Evolutionary conservation across 2,888 invertebrate genomes (phyloP), one percentile per base, ranked within the genome.

Genomic region (Eremobia ochroleuca): DNA sequence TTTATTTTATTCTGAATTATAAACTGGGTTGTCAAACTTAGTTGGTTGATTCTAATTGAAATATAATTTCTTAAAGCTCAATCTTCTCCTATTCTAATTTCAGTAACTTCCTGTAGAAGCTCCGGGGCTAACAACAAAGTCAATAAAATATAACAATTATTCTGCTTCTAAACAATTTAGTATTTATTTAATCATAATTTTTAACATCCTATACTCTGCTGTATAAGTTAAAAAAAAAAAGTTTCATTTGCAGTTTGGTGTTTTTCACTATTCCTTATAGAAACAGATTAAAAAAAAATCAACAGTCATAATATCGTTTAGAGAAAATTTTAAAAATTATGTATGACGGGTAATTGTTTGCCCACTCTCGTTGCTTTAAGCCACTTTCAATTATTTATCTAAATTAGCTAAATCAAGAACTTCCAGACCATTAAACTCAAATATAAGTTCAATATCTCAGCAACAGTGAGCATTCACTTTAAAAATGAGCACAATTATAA

Each of bases 91-190:
- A 75, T 71, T 72, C 69, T 82, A 81, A 62, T 15, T 74, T 85
- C 72, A 76, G 77, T 76, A 79, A 87, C 81, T 90, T 87, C 91
- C 92, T 92, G 91, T 92, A 89, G 83, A 86, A 89, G 90, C 88
- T 89, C 81, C 72, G 90, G 92, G 91, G 89, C 91, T 76, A 62
- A 73, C 74, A 78, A 76, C 62, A n/a, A 59, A 68, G 64, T 68
- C 37, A 69, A 71, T 80, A 71, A 72, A 49, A 76, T 69, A 67
- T 69, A 71, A 67, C 77, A 73, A 65, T 0, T 58, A 71, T 55
- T 43, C 65, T 74, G 37, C 8, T 76, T 15, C 46, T 66, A 52
- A 75, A 68, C 46, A 78, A 71, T 76, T 81, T 66, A 73, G 8
- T 28, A 43, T 62, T 25, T 52, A 59, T 72, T 43, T 21, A 37